These are phyloP conservation scores for Patiria pectinifera DNA, from an alignment of 53 echinoderm and acorn worm genomes.

Conservation along the genomic window DNA sequence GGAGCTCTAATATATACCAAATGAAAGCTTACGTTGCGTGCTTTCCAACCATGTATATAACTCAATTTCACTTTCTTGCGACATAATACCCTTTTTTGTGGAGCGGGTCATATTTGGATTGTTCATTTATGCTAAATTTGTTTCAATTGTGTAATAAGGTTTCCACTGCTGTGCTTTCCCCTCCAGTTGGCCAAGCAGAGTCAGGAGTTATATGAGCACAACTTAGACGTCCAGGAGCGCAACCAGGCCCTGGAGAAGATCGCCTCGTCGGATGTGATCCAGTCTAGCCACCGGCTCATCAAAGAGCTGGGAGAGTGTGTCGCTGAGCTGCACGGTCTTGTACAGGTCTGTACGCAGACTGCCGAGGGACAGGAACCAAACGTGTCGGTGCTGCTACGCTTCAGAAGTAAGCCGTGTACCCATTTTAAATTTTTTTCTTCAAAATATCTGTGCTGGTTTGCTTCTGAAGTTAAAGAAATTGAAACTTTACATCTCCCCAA, in stretches of 20 bases:
- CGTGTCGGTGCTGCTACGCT: slow-evolving; percentile 86
- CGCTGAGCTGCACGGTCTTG: slow-evolving; percentile 78
- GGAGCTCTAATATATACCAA: no score
- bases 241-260: slow-evolving; percentile 73
- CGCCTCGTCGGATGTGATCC: slow-evolving; percentile 73
- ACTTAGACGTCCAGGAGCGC: slow-evolving; percentile 85
- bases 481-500: no score
- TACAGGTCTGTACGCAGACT: slow-evolving; percentile 80
- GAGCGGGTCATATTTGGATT: no score
- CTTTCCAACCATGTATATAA: no score
- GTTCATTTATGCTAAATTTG: no score
- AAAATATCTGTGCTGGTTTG: not conserved
- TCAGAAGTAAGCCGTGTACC: slow-evolving; percentile 75
- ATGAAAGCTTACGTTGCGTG: no score
- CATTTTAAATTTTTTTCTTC: not conserved
- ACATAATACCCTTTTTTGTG: no score
- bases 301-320: slow-evolving; percentile 79
- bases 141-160: no score
- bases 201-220: slow-evolving; percentile 92
- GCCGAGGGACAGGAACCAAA: slow-evolving; percentile 90
- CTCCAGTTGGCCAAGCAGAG: slow-evolving; percentile 88
- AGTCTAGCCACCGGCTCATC: slow-evolving; percentile 66
- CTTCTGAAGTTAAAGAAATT: no score
- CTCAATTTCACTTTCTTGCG: no score
- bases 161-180: no score